Base-by-base conservation (phyloP, 1,140 invertebrate genomes). In the Gryllus bimaculatus region DNA sequence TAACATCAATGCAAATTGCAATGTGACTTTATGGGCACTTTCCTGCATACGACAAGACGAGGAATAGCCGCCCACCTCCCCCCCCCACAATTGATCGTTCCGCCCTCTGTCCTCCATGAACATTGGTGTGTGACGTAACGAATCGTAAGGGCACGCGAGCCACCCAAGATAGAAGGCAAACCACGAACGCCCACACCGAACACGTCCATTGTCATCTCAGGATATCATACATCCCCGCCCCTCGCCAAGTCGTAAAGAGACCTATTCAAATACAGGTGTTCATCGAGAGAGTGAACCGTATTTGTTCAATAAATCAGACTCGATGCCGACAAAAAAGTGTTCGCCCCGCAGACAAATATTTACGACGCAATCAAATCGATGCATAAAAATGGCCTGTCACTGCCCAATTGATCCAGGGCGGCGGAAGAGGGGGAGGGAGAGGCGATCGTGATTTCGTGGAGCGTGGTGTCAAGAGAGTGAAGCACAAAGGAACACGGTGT, bases 231-330 rank as follows among this genome's bases (percentile, higher is more conserved):
- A 15, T 8, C 15, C 54, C 10, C 54, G 2, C 54, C 10, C 54
- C 18, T 66, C 10, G 1, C 54, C 54, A 66, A 66, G 7, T 7
- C 18, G 54, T 66, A 66, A 66, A 66, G 0, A 0, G 18, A 18
- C 54, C 54, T 66, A 66, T 66, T 66, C 54, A 66, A 66, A 66
- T 66, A 66, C 54, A 66, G 54, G 54, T 66, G 54, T 66, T 66
- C 54, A 13, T 7, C 10, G 18, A 66, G 54, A 66, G 0, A 18
- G 10, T 66, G 54, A 66, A 13, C 18, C 18, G 54, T 66, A 66
- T 66, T 66, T 66, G 54, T 66, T 13, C 54, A 66, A 66, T 66
- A 66, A 66, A 66, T 66, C 54, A 66, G 54, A 66, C 10, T 13
- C 54, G 54, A 13, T 18, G 54, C 54, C 54, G 18, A 66, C 54